Conservation (phyloP, 2,797 vertebrate species). For the Neosilurus mollespiculum region DNA sequence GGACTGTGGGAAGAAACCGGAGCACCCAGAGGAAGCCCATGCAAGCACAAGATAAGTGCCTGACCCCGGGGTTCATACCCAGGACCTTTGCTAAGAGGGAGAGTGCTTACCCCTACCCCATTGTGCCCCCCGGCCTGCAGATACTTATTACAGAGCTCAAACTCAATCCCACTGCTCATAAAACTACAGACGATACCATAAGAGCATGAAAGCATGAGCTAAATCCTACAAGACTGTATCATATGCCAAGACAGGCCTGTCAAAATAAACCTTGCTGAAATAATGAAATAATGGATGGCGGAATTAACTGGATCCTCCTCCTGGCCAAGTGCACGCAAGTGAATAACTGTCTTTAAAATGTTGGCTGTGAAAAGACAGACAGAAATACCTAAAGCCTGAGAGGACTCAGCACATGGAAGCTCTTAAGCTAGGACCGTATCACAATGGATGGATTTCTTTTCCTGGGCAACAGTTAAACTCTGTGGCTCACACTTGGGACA, state of each 20-base stretch:
- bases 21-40: too few species aligned
- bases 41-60: too few species aligned
- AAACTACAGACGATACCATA: background rate
- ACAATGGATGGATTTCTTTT: background rate
- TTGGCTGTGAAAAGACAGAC: background rate
- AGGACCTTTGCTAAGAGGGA: too few species aligned
- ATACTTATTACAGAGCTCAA: slow-evolving; percentile 17
- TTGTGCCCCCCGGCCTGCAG: background rate
- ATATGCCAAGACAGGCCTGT: slow-evolving; percentile 6
- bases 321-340: background rate
- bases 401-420: background rate
- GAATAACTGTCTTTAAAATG: background rate
- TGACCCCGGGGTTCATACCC: too few species aligned
- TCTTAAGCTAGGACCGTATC: slow-evolving; percentile 4
- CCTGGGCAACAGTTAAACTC: slow-evolving; percentile 39
- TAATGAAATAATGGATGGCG: background rate
- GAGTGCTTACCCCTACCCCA: background rate
- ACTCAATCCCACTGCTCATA: slow-evolving; percentile 18
- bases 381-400: slow-evolving; percentile 20
- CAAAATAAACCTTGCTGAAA: background rate
- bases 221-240: slow-evolving; percentile 23
- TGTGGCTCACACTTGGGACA: background rate
- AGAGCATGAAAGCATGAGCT: background rate
- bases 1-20: too few species aligned
- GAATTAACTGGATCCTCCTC: background rate